Conservation (phyloP, 2,113 vertebrate species). For the Galbula dea region DNA sequence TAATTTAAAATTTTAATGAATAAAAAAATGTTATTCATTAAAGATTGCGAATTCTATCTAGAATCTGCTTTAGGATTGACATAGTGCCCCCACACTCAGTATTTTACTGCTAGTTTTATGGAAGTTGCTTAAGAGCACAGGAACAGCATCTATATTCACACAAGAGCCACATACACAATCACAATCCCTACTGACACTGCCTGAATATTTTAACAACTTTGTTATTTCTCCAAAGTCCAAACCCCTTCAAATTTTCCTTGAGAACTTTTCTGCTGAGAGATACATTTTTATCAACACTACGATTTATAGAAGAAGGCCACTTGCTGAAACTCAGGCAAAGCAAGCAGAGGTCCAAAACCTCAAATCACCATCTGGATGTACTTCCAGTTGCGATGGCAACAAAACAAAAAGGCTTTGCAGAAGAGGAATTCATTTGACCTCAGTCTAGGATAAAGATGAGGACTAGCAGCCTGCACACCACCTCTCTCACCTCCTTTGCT, state of each 20-base stretch:
- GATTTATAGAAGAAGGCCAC: background rate
- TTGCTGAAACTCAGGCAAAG: background rate
- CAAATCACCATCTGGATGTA: background rate
- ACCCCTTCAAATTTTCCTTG: background rate
- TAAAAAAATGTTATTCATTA: background rate
- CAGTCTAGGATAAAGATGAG: background rate
- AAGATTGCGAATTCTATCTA: background rate
- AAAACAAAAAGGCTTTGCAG: background rate
- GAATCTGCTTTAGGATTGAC: background rate
- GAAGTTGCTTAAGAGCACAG: background rate
- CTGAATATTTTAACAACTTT: background rate
- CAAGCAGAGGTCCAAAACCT: background rate
- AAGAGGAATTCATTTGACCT: background rate
- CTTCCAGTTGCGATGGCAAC: background rate
- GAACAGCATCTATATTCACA: background rate
- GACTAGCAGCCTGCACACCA: background rate
- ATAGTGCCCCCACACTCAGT: background rate
- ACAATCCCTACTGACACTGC: background rate
- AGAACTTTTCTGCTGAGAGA: background rate
- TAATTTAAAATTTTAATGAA: too few species aligned
- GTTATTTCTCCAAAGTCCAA: background rate
- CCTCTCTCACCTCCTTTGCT: background rate
- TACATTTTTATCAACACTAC: background rate
- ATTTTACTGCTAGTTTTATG: background rate
- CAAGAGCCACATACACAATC: background rate